Evolutionary conservation across 2,888 invertebrate genomes (phyloP), one percentile per base, ranked within the genome.

Genomic region (Pristionchus exspectatus): DNA sequence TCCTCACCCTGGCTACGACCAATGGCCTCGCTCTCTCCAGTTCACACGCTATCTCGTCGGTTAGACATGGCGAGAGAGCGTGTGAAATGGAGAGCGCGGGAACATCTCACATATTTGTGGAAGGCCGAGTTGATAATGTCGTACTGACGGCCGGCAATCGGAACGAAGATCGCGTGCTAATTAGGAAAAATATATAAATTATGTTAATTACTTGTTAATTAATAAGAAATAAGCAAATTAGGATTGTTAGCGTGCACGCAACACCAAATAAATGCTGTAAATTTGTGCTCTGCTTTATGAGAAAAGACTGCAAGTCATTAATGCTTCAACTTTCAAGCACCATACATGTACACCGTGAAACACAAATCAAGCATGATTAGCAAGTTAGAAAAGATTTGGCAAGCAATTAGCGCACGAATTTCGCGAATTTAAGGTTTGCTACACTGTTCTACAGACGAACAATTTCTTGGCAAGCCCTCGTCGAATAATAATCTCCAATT

Each of bases 161-260:
- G 84, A 16, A 83, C 56, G 83, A 85, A 85, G 56, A 85, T 59
- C 33, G 56, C 54, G 27, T 59, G 84, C 84, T 85, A 81, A 81
- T 81, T 54, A 54, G 27, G 38, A 38, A 44, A 14, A 38, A 9
- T n/a, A 9, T 0, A 81, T 81, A 50, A 77, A 44, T 77, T 27
- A 77, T 2, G 30, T 38, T 44, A 77, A 77, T 1, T n/a, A 77
- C 44, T n/a, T n/a, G n/a, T 27, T 44, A 44, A n/a, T 27, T 18
- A 77, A 50, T 44, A 50, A n/a, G 44, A 27, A 33, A 54, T 54
- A 44, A 50, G 50, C 27, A 27, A 81, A 81, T 27, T 38, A 44
- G 14, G 7, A 66, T 27, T 18, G 14, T 72, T 63, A 63, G 63
- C 4, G 4, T 12, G 12, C 44, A 50, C 9, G 44, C 44, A 50